Evolutionary conservation across 2,888 invertebrate species (phyloP).

Genomic region (Perizoma affinitatum): DNA sequence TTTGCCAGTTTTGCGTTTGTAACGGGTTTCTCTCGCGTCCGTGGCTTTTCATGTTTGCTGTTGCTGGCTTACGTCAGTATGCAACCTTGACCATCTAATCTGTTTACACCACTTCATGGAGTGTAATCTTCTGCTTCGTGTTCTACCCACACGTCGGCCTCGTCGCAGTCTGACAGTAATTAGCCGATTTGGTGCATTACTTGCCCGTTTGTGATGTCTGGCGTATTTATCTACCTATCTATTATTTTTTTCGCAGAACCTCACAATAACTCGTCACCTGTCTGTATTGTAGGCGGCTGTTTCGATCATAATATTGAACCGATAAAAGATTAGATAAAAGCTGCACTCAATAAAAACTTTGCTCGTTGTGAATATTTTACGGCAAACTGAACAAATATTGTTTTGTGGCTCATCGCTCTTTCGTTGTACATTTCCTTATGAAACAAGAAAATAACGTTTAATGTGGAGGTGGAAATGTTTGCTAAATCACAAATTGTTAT

Average conservation of each 20-base stretch:
- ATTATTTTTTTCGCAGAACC: slow-evolving; percentile 46
- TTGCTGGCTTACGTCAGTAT: slow-evolving; percentile 63
- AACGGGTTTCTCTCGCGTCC: slow-evolving; percentile 27
- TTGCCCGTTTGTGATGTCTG: slow-evolving; percentile 28
- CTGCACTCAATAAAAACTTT: slow-evolving; percentile 66
- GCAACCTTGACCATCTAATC: slow-evolving; percentile 73
- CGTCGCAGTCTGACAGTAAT: slow-evolving; percentile 34
- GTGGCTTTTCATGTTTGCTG: slow-evolving; percentile 36
- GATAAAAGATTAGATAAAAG: slow-evolving; percentile 78
- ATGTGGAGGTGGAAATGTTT: too few species aligned
- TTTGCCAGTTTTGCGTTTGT: slow-evolving; percentile 23
- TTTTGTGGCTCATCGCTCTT: slow-evolving; percentile 10
- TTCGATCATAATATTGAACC: slow-evolving; percentile 72
- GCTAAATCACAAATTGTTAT: too few species aligned
- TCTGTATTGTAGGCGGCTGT: slow-evolving; percentile 52
- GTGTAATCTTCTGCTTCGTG: slow-evolving; percentile 51
- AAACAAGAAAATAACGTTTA: too few species aligned
- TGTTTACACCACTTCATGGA: slow-evolving; percentile 46
- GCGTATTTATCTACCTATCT: slow-evolving; percentile 6
- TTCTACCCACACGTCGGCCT: slow-evolving; percentile 32
- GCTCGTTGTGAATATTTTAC: slow-evolving; percentile 35
- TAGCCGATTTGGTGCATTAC: slow-evolving; percentile 43
- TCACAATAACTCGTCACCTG: slow-evolving; percentile 48
- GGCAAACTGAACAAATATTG: slow-evolving; percentile 35
- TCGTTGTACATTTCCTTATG: background rate